A percentile compares a stretch with the other conserved stretches of the same genome.
Evolutionary conservation across 2,113 vertebrate genomes (phyloP).

Genomic region (Sinocyclocheilus rhinocerous): DNA sequence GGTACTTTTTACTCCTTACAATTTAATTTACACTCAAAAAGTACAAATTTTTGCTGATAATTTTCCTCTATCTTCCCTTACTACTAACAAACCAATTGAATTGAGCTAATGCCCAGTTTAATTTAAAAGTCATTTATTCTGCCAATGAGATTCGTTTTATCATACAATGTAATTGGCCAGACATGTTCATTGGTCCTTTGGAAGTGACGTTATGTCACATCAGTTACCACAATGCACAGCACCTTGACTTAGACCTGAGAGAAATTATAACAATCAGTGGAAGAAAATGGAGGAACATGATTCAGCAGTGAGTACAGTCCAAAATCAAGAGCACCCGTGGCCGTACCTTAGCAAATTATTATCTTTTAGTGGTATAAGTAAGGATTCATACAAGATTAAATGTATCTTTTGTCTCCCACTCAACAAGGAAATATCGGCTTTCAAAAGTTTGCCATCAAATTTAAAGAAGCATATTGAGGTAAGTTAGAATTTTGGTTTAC

Average conservation of each 20-base stretch:
- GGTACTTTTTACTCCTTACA: slow-evolving; percentile 3
- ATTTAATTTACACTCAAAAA: background rate
- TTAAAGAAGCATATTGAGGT: background rate
- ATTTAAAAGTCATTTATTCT: too few relatives aligned
- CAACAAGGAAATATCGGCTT: background rate
- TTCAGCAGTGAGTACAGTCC: background rate
- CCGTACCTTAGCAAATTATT: background rate
- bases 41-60: background rate
- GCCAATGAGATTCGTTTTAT: too few relatives aligned
- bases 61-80: too few relatives aligned
- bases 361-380: background rate
- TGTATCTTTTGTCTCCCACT: background rate
- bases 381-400: background rate
- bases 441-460: background rate
- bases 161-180: too few relatives aligned
- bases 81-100: too few relatives aligned
- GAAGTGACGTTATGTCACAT: too few relatives aligned
- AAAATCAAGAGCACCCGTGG: background rate
- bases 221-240: too few relatives aligned
- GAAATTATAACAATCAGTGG: background rate
- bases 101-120: too few relatives aligned
- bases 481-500: background rate
- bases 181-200: too few relatives aligned
- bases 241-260: background rate
- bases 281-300: background rate